Conservation (phyloP, 23 tunicate species). For the Trididemnum nubilum region DNA sequence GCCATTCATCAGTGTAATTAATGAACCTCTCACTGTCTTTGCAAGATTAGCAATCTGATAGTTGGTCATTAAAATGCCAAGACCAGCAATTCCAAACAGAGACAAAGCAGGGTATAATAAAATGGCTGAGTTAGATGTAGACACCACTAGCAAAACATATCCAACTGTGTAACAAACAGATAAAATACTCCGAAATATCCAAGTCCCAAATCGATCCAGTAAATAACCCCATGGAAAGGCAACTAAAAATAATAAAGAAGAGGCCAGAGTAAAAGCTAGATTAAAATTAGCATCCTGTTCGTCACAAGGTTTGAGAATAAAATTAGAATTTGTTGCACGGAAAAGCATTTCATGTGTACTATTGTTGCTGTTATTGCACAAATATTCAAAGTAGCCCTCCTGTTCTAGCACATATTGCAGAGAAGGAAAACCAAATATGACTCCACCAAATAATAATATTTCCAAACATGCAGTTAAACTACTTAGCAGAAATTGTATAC, state of each 20-base stretch:
- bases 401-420: constrained; percentile 41
- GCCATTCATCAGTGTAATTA: constrained; percentile 56
- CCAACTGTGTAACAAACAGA: constrained; percentile 29
- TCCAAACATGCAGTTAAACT: constrained; percentile 40
- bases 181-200: constrained; percentile 45
- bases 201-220: constrained; percentile 52
- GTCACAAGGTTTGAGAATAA: constrained; percentile 14
- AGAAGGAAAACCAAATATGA: constrained; percentile 58
- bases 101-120: constrained; percentile 48
- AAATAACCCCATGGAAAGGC: constrained; percentile 49
- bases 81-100: constrained; percentile 38
- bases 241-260: constrained; percentile 31
- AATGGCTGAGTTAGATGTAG: constrained; percentile 30
- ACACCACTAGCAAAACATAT: constrained; percentile 29
- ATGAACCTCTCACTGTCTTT: constrained; percentile 18
- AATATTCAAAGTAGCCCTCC: constrained; percentile 49
- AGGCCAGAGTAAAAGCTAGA: constrained; percentile 47
- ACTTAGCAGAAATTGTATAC: not conserved
- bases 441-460: constrained; percentile 45
- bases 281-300: constrained; percentile 42
- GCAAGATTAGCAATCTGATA: constrained; percentile 52
- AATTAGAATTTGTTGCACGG: not conserved
- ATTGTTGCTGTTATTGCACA: not conserved
- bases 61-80: constrained; percentile 43
- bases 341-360: too few relatives aligned